A percentile compares a stretch with the other conserved stretches of the same genome.
Evolutionary conservation across 2,113 vertebrate genomes (phyloP).

Genomic region (Myxocyprinus asiaticus): DNA sequence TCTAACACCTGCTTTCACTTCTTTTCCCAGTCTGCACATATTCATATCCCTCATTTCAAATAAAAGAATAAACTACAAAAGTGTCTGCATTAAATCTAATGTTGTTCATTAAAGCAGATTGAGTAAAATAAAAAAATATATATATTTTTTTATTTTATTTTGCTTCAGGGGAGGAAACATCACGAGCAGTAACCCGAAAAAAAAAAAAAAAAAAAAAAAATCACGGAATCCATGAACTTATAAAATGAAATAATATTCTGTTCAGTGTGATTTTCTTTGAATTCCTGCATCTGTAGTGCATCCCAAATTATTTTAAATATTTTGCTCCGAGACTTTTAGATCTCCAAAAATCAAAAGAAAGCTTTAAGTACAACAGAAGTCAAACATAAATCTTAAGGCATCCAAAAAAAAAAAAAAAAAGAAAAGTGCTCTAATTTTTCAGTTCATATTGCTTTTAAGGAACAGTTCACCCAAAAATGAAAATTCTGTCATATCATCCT

Average conservation of each 20-base stretch:
- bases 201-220: neutral
- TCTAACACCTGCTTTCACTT: neutral
- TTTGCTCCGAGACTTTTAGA: neutral
- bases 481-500: no score
- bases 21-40: neutral
- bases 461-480: no score
- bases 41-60: neutral
- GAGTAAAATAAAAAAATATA: no score
- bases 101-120: neutral
- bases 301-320: neutral
- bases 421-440: no score
- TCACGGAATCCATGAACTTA: neutral
- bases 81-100: neutral
- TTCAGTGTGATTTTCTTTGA: neutral
- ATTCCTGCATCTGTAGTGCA: neutral
- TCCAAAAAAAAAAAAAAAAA: no score
- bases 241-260: neutral
- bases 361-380: no score
- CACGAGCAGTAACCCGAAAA: slow-evolving; percentile 4
- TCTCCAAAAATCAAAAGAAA: neutral
- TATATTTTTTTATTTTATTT: neutral
- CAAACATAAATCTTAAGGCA: no score
- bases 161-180: neutral
- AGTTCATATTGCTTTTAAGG: no score
- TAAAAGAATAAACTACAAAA: neutral